These are phyloP conservation scores for Meliscaeva auricollis DNA, from an alignment of 2,888 invertebrate genomes.

Conservation along the genomic window DNA sequence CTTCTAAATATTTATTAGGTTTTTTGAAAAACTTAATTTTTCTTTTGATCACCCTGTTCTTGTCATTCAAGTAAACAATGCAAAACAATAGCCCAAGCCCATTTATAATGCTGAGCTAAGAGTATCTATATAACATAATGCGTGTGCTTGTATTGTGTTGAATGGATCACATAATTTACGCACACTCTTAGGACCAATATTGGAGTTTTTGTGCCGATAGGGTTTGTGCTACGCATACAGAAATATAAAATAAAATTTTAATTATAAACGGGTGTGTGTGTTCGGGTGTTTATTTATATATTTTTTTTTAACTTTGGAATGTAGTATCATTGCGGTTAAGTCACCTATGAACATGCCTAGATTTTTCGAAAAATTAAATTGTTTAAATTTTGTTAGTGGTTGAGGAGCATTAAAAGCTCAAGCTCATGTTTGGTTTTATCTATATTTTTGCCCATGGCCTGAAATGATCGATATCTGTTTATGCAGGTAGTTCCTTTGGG, in stretches of 20 bases:
- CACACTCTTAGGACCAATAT: not conserved
- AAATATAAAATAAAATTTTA: constrained; percentile 2
- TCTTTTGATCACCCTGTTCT: constrained; percentile 51
- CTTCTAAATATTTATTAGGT: too few relatives aligned
- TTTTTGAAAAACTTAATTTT: constrained; percentile 7
- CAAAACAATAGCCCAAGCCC: constrained; percentile 5
- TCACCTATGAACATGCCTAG: too few relatives aligned
- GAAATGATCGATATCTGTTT: too few relatives aligned
- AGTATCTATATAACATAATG: constrained; percentile 31
- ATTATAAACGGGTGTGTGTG: not conserved
- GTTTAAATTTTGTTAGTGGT: too few relatives aligned
- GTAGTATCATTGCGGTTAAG: too few relatives aligned
- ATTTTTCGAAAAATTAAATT: too few relatives aligned
- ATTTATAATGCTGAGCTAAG: not conserved
- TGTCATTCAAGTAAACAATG: constrained; percentile 53
- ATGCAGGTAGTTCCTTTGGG: too few relatives aligned
- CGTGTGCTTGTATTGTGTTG: constrained; percentile 24
- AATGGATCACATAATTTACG: not conserved
- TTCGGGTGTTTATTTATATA: not conserved
- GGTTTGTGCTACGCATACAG: not conserved
- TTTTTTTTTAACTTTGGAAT: not conserved
- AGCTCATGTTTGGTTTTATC: too few relatives aligned
- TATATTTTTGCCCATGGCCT: too few relatives aligned
- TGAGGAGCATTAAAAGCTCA: too few relatives aligned
- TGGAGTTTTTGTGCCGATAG: too few relatives aligned